These are phyloP conservation scores for Equus przewalskii DNA, from an alignment of 2,113 vertebrate species.

Conservation along the genomic window DNA sequence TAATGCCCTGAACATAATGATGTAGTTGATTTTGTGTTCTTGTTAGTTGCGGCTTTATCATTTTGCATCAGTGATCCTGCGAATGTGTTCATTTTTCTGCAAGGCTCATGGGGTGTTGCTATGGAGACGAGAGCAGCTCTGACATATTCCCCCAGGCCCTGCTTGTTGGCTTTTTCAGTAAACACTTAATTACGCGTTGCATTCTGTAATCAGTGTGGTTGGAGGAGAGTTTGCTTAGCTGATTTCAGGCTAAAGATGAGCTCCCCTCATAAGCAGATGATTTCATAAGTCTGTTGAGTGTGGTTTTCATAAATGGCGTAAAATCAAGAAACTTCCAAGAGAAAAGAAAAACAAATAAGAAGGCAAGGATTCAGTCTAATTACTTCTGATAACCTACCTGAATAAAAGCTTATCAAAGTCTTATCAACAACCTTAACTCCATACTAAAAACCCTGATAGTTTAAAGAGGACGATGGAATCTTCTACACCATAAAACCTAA, in stretches of 20 bases:
- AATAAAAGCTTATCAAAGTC: neutral
- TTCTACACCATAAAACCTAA: neutral
- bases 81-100: conserved; percentile 4
- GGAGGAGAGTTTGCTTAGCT: conserved; percentile 55
- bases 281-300: neutral
- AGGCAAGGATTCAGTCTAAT: neutral
- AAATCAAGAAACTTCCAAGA: conserved; percentile 9
- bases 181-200: conserved; percentile 77
- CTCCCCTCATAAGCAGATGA: neutral
- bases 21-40: neutral
- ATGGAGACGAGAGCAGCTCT: conserved; percentile 70
- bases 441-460: neutral
- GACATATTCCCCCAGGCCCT: conserved; percentile 60
- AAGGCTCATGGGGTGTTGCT: conserved; percentile 66
- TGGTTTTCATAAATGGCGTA: conserved; percentile 61
- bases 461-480: neutral
- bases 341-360: conserved; percentile 53
- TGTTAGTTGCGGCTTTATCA: conserved; percentile 9
- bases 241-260: conserved; percentile 56
- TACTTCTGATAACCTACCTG: neutral
- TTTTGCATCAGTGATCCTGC: conserved; percentile 50
- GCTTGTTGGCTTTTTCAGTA: conserved; percentile 66
- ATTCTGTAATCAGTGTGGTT: conserved; percentile 42
- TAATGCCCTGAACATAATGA: neutral
- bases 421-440: neutral